Base-by-base conservation (phyloP, 2,113 vertebrate species). In the Phaethornis superciliosus region DNA sequence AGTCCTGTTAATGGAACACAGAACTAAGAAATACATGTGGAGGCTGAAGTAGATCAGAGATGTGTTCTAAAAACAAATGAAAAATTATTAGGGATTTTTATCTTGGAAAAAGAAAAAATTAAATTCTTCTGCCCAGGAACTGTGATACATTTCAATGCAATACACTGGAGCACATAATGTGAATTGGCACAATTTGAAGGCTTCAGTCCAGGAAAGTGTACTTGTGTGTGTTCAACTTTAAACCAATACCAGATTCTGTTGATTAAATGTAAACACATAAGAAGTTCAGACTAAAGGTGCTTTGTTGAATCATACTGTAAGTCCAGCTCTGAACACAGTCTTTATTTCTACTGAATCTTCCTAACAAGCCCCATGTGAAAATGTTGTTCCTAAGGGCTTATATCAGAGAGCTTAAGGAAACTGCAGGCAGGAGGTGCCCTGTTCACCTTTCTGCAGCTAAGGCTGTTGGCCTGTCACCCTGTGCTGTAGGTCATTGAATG, bases 391-490 rank as follows among this genome's bases (percentile, higher is more conserved):
- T 56, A 2, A 20, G 58, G 49, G n/a, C 37, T 75, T 67, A 8
- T 80, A 24, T 75, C 35, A 2, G 13, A 22, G 52, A 62, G 40
- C 56, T 27, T 0, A 5, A 37, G 87, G 91, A 32, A 60, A 28
- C 2, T 10, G 42, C 4, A 40, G 84, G 83, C 60, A 51, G 81
- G 83, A 58, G 52, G 14, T 83, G 83, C 19, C 32, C 30, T 21
- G 44, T 15, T 82, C 23, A 4, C 49, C 40, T 17, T 28, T 12
- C 32, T 16, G 70, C 54, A 35, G 64, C 60, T 26, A 44, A 19
- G 56, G 12, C 9, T 14, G 18, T 54, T 46, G 44, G 27, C 4
- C 0, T 40, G 62, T 32, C 23, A 1, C 3, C 10, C 3, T 15
- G 59, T 7, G 4, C 49, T 52, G n/a, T 15, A 27, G 59, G 51